Base-by-base conservation (phyloP, 2,888 invertebrate species). In the Acanthopleura granulata region DNA sequence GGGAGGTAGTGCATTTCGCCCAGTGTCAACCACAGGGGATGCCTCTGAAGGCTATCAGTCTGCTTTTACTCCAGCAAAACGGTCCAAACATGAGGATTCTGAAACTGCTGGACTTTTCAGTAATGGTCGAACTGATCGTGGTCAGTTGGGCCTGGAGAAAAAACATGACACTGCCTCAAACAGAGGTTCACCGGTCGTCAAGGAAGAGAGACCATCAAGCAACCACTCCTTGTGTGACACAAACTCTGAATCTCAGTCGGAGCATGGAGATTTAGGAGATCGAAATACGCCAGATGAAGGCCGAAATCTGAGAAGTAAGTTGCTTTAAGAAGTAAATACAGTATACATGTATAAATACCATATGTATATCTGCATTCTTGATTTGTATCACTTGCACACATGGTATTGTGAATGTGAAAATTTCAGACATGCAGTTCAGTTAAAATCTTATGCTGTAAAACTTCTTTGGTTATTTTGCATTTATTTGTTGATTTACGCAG, bases 41-140 rank as follows among this genome's bases (percentile, higher is more conserved):
- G 73, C 76, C 18, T 82, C 82, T 57, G 81, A 79, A 4, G 73
- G 76, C 18, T 86, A 86, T 76, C 87, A 87, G 66, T 88, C 88
- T 0, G 88, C 88, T 18, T 88, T 88, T 77, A 83, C 84, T 18
- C 87, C 88, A 12, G 83, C 88, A 12, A 88, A 88, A 78, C 81
- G 86, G 75, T 74, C 80, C 11, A 87, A 86, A 76, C 76, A 81
- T 27, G 85, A 84, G 51, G 83, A 83, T 27, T 22, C 66, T 22
- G 29, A 66, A 16, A 27, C 15, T 16, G 14, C 16, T 22, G 29
- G 62, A 61, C 25, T 22, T 16, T 73, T 22, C 18, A 22, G 16
- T 27, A 61, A 61, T 22, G 40, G 27, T 15, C 25, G 29, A 27
- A 18, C 27, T 4, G 49, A 40, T 61, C 50, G 57, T 16, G 27